These are phyloP conservation scores for Rostratula benghalensis DNA, from an alignment of 2,113 vertebrate species.

Conservation along the genomic window DNA sequence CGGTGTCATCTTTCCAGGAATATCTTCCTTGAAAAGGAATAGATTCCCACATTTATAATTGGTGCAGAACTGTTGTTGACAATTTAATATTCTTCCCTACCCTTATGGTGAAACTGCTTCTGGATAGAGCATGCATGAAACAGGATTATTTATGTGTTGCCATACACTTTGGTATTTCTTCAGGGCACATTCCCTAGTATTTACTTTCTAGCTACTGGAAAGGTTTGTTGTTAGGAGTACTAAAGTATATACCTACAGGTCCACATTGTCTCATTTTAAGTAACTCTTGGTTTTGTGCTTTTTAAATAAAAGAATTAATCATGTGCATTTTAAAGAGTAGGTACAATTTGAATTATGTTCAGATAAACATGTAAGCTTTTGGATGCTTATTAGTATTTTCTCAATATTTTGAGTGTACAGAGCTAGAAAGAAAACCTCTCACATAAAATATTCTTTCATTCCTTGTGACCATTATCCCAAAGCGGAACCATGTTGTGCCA, in stretches of 20 bases:
- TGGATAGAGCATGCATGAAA: background rate
- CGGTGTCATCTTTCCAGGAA: background rate
- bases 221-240: background rate
- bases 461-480: background rate
- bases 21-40: background rate
- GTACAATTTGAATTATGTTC: background rate
- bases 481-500: accelerated
- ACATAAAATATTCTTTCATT: background rate
- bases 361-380: background rate
- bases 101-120: background rate
- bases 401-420: background rate
- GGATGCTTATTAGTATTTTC: background rate
- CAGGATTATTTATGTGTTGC: background rate
- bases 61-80: background rate
- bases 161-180: background rate
- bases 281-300: background rate
- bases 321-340: background rate
- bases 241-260: background rate
- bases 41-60: background rate
- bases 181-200: background rate
- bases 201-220: background rate
- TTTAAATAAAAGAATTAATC: background rate
- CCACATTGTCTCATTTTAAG: background rate
- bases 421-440: background rate
- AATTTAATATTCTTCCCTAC: background rate